Evolutionary conservation across 2,113 vertebrate genomes (phyloP).

Genomic region (Taurulus bubalis): DNA sequence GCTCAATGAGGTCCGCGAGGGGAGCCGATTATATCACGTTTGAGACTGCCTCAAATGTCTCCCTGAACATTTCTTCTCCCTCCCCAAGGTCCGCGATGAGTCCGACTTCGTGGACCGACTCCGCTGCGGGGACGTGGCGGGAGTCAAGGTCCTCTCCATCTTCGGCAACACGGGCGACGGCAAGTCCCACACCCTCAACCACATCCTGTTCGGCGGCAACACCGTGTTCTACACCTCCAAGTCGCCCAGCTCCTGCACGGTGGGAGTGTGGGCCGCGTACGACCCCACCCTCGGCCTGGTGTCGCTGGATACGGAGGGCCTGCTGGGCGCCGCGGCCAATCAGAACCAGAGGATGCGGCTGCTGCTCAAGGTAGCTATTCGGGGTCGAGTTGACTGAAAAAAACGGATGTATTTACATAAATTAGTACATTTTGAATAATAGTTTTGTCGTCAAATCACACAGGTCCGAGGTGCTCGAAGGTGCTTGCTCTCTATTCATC

Average conservation of each 20-base stretch:
- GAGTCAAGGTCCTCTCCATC: conserved; percentile 87
- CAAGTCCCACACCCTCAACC: conserved; percentile 89
- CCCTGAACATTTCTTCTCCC: not conserved
- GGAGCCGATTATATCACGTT: not conserved
- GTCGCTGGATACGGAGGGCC: conserved; percentile 85
- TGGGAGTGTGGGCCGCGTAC: conserved; percentile 87
- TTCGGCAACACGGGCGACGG: conserved; percentile 90
- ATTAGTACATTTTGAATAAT: too few relatives aligned
- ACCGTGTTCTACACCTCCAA: conserved; percentile 85
- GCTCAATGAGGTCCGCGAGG: not conserved
- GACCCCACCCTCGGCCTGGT: conserved; percentile 79
- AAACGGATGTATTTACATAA: not conserved
- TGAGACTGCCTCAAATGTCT: not conserved
- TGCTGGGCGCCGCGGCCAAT: conserved; percentile 82
- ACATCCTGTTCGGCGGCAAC: conserved; percentile 81
- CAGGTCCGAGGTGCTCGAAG: too few relatives aligned
- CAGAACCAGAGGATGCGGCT: conserved; percentile 86
- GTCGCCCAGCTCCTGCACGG: conserved; percentile 85
- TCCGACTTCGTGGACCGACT: conserved; percentile 78
- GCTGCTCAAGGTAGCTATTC: conserved; percentile 79
- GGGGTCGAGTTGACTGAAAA: too few relatives aligned
- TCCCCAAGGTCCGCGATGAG: conserved; percentile 78
- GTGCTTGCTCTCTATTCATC: not conserved
- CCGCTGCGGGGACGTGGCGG: conserved; percentile 70
- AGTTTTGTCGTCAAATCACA: too few relatives aligned